Conservation (phyloP, 2,113 vertebrate genomes). For the Phycodurus eques region DNA sequence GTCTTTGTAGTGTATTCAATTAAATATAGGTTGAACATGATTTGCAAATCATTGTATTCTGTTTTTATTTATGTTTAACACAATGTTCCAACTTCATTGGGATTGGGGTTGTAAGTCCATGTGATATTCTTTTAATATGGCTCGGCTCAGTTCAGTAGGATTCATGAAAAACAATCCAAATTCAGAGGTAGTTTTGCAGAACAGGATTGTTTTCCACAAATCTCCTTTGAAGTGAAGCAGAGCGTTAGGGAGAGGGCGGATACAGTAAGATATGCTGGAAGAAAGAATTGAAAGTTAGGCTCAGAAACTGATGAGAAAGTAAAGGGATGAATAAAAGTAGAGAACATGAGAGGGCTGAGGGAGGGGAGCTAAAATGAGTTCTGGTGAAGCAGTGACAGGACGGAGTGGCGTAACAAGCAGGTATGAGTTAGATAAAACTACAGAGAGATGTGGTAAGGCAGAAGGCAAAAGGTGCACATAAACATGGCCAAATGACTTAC, state of each 20-base stretch:
- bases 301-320: conserved; percentile 13
- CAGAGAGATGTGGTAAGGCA: conserved; percentile 27
- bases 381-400: conserved; percentile 49
- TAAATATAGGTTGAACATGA: too few relatives aligned
- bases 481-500: conserved; percentile 38
- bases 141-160: conserved; percentile 41
- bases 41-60: too few relatives aligned
- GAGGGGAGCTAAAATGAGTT: conserved; percentile 48
- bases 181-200: conserved; percentile 41
- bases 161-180: conserved; percentile 56
- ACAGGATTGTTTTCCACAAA: conserved; percentile 39
- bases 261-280: conserved; percentile 31
- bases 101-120: neutral
- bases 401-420: conserved; percentile 41
- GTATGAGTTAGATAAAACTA: conserved; percentile 36
- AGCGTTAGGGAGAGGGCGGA: conserved; percentile 22
- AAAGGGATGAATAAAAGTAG: conserved; percentile 15
- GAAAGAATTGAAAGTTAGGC: conserved; percentile 44
- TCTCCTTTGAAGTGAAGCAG: conserved; percentile 50
- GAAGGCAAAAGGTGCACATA: conserved; percentile 28
- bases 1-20: too few relatives aligned
- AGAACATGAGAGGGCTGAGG: conserved; percentile 20
- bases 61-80: too few relatives aligned
- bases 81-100: too few relatives aligned
- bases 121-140: conserved; percentile 25